A percentile compares a stretch with the other conserved stretches of the same genome.
These are phyloP conservation scores for Hypotaenidia okinawae DNA, from an alignment of 2,797 vertebrate genomes.

Conservation along the genomic window DNA sequence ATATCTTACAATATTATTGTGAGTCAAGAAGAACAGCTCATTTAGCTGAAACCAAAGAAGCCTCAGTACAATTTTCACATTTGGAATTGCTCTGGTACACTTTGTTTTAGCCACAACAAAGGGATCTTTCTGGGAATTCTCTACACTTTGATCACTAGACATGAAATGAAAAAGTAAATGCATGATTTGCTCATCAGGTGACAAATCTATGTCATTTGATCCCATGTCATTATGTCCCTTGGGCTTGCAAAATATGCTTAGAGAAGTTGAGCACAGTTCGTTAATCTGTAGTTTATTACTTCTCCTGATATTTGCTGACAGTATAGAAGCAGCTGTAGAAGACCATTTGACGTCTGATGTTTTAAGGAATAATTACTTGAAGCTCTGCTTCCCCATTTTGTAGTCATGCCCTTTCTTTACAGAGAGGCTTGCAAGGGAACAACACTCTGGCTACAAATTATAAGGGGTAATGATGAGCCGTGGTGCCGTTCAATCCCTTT, in stretches of 20 bases:
- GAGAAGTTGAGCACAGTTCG: not conserved
- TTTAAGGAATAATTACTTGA: not conserved
- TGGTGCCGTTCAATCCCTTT: not conserved
- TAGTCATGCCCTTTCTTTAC: not conserved
- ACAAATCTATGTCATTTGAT: not conserved
- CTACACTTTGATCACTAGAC: not conserved
- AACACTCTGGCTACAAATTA: not conserved
- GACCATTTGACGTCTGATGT: not conserved
- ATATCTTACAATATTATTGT: not conserved
- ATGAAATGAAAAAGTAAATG: not conserved
- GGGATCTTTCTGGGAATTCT: not conserved
- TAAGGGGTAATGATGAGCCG: fast-evolving
- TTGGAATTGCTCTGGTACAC: not conserved
- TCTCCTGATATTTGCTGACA: not conserved
- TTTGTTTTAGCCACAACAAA: not conserved
- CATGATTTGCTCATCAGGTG: not conserved
- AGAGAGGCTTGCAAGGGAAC: not conserved
- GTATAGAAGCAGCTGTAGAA: not conserved
- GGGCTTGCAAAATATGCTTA: not conserved
- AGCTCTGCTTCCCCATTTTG: not conserved
- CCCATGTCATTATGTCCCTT: not conserved
- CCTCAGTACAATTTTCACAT: not conserved
- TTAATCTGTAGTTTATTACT: not conserved
- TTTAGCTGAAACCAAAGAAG: not conserved
- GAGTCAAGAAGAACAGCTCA: not conserved